Percentiles rank a stretch among this genome's conserved stretches.
Evolutionary conservation across 1,140 invertebrate species (phyloP).

Genomic region (Gyrodactylus salaris): DNA sequence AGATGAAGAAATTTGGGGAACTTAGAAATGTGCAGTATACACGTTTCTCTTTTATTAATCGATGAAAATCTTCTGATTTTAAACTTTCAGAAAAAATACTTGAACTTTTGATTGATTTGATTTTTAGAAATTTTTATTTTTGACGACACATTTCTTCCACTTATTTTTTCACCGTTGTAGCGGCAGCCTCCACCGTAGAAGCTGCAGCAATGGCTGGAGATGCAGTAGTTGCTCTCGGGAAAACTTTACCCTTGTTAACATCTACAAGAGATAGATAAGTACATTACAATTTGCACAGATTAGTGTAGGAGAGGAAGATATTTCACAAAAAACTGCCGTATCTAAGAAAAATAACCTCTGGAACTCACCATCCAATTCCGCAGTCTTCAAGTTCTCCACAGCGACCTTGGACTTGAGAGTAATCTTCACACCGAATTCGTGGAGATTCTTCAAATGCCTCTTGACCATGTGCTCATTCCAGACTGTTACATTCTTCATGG

Average conservation of each 20-base stretch:
- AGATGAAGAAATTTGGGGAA: too few relatives aligned
- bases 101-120: too few relatives aligned
- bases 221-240: not conserved
- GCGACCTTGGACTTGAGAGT: not conserved
- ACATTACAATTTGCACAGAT: too few relatives aligned
- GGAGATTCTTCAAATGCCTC: not conserved
- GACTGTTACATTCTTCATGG: not conserved
- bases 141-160: too few relatives aligned
- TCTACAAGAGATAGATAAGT: too few relatives aligned
- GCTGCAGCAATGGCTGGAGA: not conserved
- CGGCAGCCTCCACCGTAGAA: too few relatives aligned
- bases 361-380: not conserved
- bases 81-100: too few relatives aligned
- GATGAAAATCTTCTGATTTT: too few relatives aligned
- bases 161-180: too few relatives aligned
- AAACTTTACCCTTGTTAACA: not conserved
- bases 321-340: not conserved
- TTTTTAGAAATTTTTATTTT: too few relatives aligned
- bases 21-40: too few relatives aligned
- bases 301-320: not conserved
- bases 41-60: too few relatives aligned
- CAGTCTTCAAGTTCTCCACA: not conserved
- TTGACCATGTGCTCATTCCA: not conserved
- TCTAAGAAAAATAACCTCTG: not conserved
- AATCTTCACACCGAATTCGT: not conserved